A percentile compares a stretch with the other conserved stretches of the same genome.
phyloP scores from a whole-genome alignment of 2,888 invertebrate genomes.

The Eupithecia subfuscata region DNA sequence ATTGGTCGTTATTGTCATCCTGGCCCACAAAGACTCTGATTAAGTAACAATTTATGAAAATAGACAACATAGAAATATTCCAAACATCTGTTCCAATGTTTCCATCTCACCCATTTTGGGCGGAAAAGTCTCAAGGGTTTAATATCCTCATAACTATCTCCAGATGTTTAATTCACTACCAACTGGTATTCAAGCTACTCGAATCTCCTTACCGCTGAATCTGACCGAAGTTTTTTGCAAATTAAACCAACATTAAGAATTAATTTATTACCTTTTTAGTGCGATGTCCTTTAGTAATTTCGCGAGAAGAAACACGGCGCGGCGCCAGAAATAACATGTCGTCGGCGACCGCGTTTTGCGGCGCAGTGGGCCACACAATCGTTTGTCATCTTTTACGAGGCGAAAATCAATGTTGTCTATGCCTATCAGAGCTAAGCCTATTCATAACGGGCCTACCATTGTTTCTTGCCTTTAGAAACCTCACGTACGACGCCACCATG shows the following conservation, averaged over 20 bases:
- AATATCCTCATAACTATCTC: conserved; percentile 23
- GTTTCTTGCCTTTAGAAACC: conserved; percentile 74
- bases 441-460: conserved; percentile 78
- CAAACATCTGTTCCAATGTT: background rate
- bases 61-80: background rate
- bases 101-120: background rate
- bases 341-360: conserved; percentile 49
- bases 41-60: background rate
- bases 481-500: conserved; percentile 80
- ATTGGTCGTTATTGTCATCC: background rate
- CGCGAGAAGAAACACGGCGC: conserved; percentile 60
- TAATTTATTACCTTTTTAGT: conserved; percentile 44
- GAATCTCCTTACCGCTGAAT: conserved; percentile 33
- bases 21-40: background rate
- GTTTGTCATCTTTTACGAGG: conserved; percentile 48
- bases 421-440: conserved; percentile 72
- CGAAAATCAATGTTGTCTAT: conserved; percentile 67
- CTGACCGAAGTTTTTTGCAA: conserved; percentile 41
- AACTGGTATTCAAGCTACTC: conserved; percentile 15
- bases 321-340: conserved; percentile 50
- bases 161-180: conserved; percentile 23
- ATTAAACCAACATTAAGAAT: conserved; percentile 42
- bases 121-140: background rate
- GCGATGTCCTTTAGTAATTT: conserved; percentile 53
- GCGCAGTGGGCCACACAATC: conserved; percentile 55